Evolutionary conservation across 35 echinoderm and acorn worm species (phyloP).

Genomic region (Hemicentrotus pulcherrimus): DNA sequence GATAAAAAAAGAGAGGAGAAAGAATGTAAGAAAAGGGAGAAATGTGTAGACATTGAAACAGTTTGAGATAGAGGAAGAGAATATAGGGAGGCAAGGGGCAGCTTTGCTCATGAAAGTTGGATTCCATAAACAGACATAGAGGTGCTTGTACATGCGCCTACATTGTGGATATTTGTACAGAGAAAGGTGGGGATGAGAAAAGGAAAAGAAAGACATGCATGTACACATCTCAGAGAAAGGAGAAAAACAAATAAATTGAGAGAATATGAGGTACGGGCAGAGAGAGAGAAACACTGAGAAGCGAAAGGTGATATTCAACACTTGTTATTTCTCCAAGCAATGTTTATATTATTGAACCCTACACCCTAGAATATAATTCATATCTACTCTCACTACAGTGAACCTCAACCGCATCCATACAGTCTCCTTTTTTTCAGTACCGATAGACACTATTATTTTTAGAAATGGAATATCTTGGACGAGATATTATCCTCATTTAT

Average conservation of each 20-base stretch:
- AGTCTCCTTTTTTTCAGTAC: background rate
- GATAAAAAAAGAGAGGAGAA: background rate
- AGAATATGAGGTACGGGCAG: background rate
- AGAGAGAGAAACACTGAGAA: background rate
- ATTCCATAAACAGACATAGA: background rate
- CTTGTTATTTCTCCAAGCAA: constrained; percentile 2
- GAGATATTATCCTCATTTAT: background rate
- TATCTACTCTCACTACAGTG: background rate
- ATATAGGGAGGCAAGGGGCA: background rate
- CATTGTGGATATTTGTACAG: background rate
- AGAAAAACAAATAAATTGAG: background rate
- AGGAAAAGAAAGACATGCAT: background rate
- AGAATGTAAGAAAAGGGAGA: background rate
- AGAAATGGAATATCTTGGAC: background rate
- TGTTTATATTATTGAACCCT: constrained; percentile 19
- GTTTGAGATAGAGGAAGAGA: background rate
- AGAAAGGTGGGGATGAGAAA: background rate
- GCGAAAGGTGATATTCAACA: background rate
- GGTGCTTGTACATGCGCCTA: background rate
- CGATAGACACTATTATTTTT: background rate
- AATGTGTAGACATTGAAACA: background rate
- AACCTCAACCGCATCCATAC: background rate
- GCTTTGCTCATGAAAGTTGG: background rate
- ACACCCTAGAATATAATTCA: constrained; percentile 11
- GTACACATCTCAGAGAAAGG: background rate